Conservation (phyloP, 2,797 vertebrate genomes). For the Falco biarmicus region DNA sequence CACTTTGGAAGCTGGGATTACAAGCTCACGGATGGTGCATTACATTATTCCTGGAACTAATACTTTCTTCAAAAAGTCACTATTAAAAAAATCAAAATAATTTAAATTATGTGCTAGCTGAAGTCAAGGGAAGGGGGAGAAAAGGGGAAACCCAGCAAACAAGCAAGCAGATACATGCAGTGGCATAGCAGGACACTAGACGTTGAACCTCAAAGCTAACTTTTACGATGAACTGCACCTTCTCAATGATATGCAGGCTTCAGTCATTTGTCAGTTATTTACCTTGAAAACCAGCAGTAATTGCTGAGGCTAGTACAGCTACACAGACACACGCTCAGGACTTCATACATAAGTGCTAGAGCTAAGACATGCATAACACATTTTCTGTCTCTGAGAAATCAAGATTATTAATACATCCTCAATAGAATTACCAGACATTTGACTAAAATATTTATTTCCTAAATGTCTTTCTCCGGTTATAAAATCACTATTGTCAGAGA, state of each 20-base stretch:
- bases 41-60: constrained; percentile 58
- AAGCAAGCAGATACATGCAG: not conserved
- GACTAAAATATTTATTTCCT: not conserved
- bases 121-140: not conserved
- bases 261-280: not conserved
- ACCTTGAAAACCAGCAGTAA: not conserved
- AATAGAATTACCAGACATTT: not conserved
- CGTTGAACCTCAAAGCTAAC: not conserved
- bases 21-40: constrained; percentile 19
- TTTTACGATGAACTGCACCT: constrained; percentile 26
- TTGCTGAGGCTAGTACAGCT: not conserved
- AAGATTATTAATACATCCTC: not conserved
- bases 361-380: not conserved
- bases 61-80: constrained; percentile 27
- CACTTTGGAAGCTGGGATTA: constrained; percentile 58
- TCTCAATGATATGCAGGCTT: not conserved
- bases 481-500: not conserved
- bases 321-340: not conserved
- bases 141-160: not conserved
- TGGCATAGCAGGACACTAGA: fast-evolving
- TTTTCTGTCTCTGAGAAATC: not conserved
- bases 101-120: constrained; percentile 5
- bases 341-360: not conserved
- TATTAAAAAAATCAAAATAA: constrained; percentile 52
- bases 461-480: not conserved